Base-by-base conservation (phyloP, 2,888 invertebrate genomes). In the Protophormia terraenovae region DNA sequence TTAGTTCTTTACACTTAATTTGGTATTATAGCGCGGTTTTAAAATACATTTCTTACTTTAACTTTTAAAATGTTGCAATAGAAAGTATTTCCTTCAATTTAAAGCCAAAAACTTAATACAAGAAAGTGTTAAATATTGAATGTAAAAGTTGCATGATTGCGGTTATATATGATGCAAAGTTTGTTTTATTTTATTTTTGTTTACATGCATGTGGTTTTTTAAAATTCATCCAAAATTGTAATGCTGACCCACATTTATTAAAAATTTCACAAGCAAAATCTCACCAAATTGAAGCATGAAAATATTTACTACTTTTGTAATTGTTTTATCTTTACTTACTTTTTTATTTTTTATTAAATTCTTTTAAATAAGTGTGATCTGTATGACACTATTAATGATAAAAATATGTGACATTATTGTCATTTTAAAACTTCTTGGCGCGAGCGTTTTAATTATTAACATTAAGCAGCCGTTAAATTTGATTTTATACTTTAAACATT, bases 111-210 rank as follows among this genome's bases (percentile, higher is more conserved):
- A 22, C 3, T 2, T 29, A 32, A 19, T 29, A 19, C 32, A 22
- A 50, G 24, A 10, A 55, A 55, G n/a, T 66, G 22, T 67, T 66
- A 45, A 35, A 29, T 10, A 50, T 19, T 53, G 3, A 35, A 41
- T 62, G 32, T 58, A 24, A 22, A 67, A 50, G 41, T 75, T 62
- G 81, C 81, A 82, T 82, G 81, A 69, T 55, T 82, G 81, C 29
- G 81, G 81, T 82, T 45, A 66, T 72, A 45, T 32, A 53, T 53
- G 24, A 79, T 38, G 22, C 29, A 41, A 64, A 16, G 0, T 53
- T 41, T 24, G n/a, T 75, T 82, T 45, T 27, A 3, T 71, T 29
- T 24, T 41, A 16, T 38, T 41, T 22, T 62, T 69, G n/a, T 60
- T n/a, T 53, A 60, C 32, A 35, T 58, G 64, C 24, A 45, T 73